Evolutionary conservation across 2,888 invertebrate genomes (phyloP), one percentile per base, ranked within the genome.

Genomic region (Mesorhabditis spiculigera): DNA sequence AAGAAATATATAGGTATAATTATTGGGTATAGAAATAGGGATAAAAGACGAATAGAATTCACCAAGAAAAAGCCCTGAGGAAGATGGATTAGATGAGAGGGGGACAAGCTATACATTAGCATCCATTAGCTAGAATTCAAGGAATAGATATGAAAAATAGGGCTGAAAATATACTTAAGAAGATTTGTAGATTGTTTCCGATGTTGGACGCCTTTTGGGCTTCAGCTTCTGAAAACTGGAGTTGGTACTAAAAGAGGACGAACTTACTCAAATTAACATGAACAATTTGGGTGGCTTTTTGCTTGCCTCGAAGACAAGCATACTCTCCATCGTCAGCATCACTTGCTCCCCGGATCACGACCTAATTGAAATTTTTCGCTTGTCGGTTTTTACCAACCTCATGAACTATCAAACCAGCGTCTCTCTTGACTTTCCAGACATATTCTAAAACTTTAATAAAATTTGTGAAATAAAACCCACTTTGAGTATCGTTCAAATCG

Each of bases 281-380:
- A 10, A 84, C 80, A 68, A 82, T 84, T 71, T 84, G 84, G 5
- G 79, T 77, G 28, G 83, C 79, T 45, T 74, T 75, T 43, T 79
- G 78, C 42, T 75, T 68, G 50, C 73, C 73, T 28, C 80, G 79
- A 69, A 80, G 77, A 71, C 83, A 83, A 5, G 81, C 81, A 67
- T 83, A 83, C 43, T 78, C 72, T 16, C 83, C 83, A 67, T 81
- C 80, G 66, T 83, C 83, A 42, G 74, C 76, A 71, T 73, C 74
- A 5, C 80, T 78, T 41, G 78, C 76, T 50, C 68, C 62, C 28
- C 70, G 65, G 61, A 68, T 42, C n/a, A 6, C 41, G 13, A 58
- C 41, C 44, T 67, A n/a, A 61, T 6, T 5, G 3, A n/a, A 13
- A 28, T n/a, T 4, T 61, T 58, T 28, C 2, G 16, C 28, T 16